phyloP scores from a whole-genome alignment of 2,113 vertebrate genomes.

The Odontophorus gujanensis region DNA sequence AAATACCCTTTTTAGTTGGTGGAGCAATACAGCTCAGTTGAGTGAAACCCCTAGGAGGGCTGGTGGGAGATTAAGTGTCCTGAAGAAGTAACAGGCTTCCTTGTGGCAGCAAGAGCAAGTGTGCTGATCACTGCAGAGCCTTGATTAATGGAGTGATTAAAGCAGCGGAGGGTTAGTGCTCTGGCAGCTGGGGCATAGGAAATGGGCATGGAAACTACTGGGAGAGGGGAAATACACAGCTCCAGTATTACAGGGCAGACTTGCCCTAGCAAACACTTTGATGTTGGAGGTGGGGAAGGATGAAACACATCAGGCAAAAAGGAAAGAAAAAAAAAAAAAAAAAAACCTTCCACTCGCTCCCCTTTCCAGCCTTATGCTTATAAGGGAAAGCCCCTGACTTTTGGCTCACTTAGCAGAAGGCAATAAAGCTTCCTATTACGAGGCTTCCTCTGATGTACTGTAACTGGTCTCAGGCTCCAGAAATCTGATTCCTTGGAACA shows the following conservation, averaged over 20 bases:
- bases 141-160: slow-evolving; percentile 75
- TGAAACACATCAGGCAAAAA: slow-evolving; percentile 73
- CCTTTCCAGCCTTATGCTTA: slow-evolving; percentile 5
- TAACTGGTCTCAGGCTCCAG: slow-evolving; percentile 71
- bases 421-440: slow-evolving; percentile 70
- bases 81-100: slow-evolving; percentile 73
- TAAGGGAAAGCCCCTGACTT: slow-evolving; percentile 60
- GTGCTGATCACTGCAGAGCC: slow-evolving; percentile 58
- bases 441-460: slow-evolving; percentile 64
- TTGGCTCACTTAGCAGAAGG: slow-evolving; percentile 62
- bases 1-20: slow-evolving; percentile 48
- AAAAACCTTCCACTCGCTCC: neutral
- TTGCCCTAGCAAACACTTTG: slow-evolving; percentile 69
- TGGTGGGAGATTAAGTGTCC: slow-evolving; percentile 67
- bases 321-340: slow-evolving; percentile 37
- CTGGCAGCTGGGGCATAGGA: slow-evolving; percentile 72
- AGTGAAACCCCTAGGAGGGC: slow-evolving; percentile 52
- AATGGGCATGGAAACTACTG: slow-evolving; percentile 69
- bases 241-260: slow-evolving; percentile 59
- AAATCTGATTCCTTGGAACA: slow-evolving; percentile 62
- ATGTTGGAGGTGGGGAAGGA: slow-evolving; percentile 74
- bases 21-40: slow-evolving; percentile 38
- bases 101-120: slow-evolving; percentile 53
- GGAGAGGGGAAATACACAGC: slow-evolving; percentile 66
- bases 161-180: slow-evolving; percentile 64